Percentiles rank a stretch among this genome's conserved stretches.
Evolutionary conservation across 2,113 vertebrate species (phyloP).

Genomic region (Plecotus auritus): DNA sequence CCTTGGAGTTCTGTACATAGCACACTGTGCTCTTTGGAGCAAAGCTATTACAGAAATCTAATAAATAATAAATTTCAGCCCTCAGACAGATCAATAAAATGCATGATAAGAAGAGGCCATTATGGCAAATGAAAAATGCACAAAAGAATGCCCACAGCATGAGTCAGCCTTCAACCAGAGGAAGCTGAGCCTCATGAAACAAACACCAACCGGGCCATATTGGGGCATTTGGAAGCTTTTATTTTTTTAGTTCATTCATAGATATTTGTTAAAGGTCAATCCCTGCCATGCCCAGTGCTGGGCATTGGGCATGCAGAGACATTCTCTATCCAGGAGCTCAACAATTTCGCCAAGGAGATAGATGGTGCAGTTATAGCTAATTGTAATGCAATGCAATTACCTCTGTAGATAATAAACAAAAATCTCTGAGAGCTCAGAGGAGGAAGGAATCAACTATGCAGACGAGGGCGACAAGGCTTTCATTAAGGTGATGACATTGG

Average conservation of each 20-base stretch:
- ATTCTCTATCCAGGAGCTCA: not conserved
- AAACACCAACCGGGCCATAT: not conserved
- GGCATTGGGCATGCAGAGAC: not conserved
- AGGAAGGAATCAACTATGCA: not conserved
- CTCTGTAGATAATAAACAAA: not conserved
- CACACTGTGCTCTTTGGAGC: conserved; percentile 39
- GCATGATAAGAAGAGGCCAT: conserved; percentile 67
- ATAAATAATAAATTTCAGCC: conserved; percentile 72
- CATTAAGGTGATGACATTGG: not conserved
- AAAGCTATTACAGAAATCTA: conserved; percentile 69
- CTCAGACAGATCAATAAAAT: conserved; percentile 70
- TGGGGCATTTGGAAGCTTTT: not conserved
- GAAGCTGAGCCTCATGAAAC: not conserved
- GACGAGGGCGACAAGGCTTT: not conserved
- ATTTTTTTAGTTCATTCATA: not conserved
- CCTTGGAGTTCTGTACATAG: not conserved
- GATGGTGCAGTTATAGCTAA: not conserved
- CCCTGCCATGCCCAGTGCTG: not conserved
- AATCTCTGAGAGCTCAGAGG: not conserved
- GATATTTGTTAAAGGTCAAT: not conserved
- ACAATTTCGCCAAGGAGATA: not conserved
- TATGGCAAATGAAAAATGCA: conserved; percentile 56
- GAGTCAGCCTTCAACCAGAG: not conserved
- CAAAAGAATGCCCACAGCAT: not conserved
- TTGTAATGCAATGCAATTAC: not conserved